Percentiles rank a stretch among this genome's conserved stretches.
Evolutionary conservation across 2,888 invertebrate genomes (phyloP).

Genomic region (Temnothorax rugatulus): DNA sequence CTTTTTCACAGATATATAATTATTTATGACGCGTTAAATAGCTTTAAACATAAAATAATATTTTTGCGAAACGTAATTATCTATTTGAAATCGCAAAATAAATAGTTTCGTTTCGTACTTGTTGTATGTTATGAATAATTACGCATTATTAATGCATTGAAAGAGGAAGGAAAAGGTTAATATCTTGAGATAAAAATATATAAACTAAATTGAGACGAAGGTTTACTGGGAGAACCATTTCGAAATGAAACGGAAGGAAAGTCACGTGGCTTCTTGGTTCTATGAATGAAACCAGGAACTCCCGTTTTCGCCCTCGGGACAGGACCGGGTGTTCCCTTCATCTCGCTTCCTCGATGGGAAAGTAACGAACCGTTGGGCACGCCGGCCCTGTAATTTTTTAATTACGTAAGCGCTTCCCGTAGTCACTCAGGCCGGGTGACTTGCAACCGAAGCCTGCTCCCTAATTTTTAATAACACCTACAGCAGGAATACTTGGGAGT

Average conservation of each 20-base stretch:
- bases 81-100: not conserved
- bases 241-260: not conserved
- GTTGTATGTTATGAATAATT: not conserved
- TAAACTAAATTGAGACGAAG: not conserved
- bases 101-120: not conserved
- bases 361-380: conserved; percentile 73
- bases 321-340: conserved; percentile 43
- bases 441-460: conserved; percentile 75
- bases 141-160: not conserved
- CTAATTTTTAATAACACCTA: conserved; percentile 78
- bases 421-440: conserved; percentile 80
- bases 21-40: not conserved
- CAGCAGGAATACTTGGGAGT: conserved; percentile 55
- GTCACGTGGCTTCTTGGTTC: conserved; percentile 78
- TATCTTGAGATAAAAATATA: not conserved
- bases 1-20: not conserved
- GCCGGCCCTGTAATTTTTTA: conserved; percentile 83
- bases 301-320: conserved; percentile 69
- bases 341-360: conserved; percentile 42
- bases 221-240: not conserved
- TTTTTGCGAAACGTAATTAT: not conserved
- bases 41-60: not conserved
- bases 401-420: conserved; percentile 79
- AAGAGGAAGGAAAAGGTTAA: not conserved
- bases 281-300: conserved; percentile 76